These are phyloP conservation scores for Tridacna gigas DNA, from an alignment of 2,888 invertebrate genomes.

Conservation along the genomic window DNA sequence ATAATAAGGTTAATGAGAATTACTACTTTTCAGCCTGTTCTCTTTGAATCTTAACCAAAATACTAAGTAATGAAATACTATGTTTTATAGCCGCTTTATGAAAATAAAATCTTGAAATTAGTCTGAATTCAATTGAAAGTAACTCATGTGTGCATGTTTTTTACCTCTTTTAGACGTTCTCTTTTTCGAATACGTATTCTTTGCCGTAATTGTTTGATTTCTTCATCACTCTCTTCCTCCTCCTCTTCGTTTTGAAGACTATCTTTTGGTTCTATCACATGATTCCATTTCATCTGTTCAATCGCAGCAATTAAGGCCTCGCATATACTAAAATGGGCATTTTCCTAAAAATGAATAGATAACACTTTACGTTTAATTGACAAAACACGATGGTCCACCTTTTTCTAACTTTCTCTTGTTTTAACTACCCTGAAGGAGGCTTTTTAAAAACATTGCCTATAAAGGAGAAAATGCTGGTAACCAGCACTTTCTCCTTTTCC, in stretches of 20 bases:
- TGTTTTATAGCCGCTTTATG: background rate
- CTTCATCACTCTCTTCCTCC: conserved; percentile 88
- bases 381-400: background rate
- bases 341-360: conserved; percentile 87
- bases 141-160: no score
- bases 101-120: background rate
- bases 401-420: background rate
- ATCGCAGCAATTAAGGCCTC: conserved; percentile 94
- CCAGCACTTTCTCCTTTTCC: background rate
- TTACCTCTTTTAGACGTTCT: conserved; percentile 83
- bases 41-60: no score
- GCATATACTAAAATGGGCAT: conserved; percentile 93
- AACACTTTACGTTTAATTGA: background rate
- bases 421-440: background rate
- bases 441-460: background rate
- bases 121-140: no score
- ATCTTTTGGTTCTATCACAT: conserved; percentile 71
- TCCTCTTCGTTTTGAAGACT: conserved; percentile 68
- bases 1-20: no score
- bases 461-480: background rate
- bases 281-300: conserved; percentile 87
- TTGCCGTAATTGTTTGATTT: conserved; percentile 89
- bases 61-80: background rate
- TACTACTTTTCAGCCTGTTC: no score
- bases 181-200: conserved; percentile 88